Evolutionary conservation across 2,888 invertebrate genomes (phyloP), one percentile per base, ranked within the genome.

Genomic region (Rotaria sp.): DNA sequence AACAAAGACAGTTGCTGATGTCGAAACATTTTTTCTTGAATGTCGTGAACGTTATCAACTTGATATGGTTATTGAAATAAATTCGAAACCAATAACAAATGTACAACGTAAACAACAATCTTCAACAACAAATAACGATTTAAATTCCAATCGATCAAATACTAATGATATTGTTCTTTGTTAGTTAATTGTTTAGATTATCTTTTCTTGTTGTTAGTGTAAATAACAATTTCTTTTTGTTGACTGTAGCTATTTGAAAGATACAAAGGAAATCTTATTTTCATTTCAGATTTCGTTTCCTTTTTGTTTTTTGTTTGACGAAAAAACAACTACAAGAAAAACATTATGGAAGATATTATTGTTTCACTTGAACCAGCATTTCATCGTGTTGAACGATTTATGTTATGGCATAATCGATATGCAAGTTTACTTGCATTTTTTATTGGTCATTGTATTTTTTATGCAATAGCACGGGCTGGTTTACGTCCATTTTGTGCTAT

Each of bases 401-500:
- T 80, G 13, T 45, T 80, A 26, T 80, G 80, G 80, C 38, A 80
- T 38, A 80, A 80, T 41, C 80, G 80, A 45, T 80, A 80, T 80
- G 80, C 80, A 24, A 80, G 45, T 45, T 45, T 45, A 80, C n/a
- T 80, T 15, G 80, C 80, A 80, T 80, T 80, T 45, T 8, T 45
- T 45, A 3, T 45, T 45, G 41, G 24, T 13, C 80, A 80, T 45
- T 26, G 24, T 26, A 80, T 80, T 45, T 80, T 80, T 3, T 80
- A 80, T 80, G 41, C 45, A 10, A 80, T 80, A 26, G 80, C 80
- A n/a, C 45, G 45, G 2, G 80, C 80, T 80, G 80, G 80, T 45
- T n/a, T 80, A 80, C 80, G 80, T n/a, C 80, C 80, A 26, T 80
- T 80, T n/a, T 80, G 80, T 45, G 80, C 80, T 26, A n/a, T 80